Evolutionary conservation across 2,113 vertebrate genomes (phyloP).

Genomic region (Mormyrus iriodes): DNA sequence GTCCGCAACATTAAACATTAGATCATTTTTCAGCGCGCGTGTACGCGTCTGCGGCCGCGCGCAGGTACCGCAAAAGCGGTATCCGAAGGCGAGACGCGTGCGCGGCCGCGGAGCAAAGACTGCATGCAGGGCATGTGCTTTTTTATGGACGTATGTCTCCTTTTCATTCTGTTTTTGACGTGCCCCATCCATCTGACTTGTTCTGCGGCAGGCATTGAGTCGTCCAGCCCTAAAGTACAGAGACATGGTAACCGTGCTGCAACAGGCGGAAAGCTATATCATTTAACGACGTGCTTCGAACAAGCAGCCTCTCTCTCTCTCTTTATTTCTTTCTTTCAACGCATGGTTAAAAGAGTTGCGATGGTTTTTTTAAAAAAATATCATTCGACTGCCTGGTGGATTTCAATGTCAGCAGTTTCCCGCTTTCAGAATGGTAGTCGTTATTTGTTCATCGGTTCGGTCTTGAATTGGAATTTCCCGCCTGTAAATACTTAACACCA

Average conservation of each 20-base stretch:
- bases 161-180: conserved; percentile 49
- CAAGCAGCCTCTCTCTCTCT: not conserved
- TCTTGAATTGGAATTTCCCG: not conserved
- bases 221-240: conserved; percentile 43
- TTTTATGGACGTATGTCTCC: conserved; percentile 53
- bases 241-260: conserved; percentile 60
- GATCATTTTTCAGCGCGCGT: not conserved
- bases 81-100: conserved; percentile 26
- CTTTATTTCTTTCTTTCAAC: not conserved
- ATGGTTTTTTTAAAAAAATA: not conserved
- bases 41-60: not conserved
- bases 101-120: not conserved
- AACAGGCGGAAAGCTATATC: conserved; percentile 52
- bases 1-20: not conserved
- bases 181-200: conserved; percentile 69
- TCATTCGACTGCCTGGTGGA: not conserved
- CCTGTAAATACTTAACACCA: not conserved
- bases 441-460: not conserved
- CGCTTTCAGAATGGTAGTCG: not conserved
- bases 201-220: conserved; percentile 29
- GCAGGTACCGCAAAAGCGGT: conserved; percentile 34
- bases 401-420: conserved; percentile 1
- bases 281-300: conserved; percentile 46
- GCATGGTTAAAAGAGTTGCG: not conserved
- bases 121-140: conserved; percentile 19